phyloP scores from a whole-genome alignment of 2,797 vertebrate species.

The Megalops cyprinoides region DNA sequence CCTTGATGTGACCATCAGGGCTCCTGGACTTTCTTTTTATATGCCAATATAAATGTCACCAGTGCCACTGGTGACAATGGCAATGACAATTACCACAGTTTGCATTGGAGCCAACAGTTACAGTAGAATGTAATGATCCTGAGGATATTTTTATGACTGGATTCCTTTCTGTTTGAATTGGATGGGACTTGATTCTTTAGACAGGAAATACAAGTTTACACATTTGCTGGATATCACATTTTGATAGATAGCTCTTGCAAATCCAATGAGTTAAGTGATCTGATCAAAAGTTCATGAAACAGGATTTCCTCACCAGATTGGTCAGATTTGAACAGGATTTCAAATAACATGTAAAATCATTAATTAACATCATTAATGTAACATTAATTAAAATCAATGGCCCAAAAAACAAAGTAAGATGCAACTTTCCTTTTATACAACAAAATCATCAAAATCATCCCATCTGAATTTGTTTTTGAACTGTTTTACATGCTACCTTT shows the following conservation, averaged over 20 bases:
- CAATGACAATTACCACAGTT: background rate
- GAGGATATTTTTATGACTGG: background rate
- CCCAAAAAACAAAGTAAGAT: background rate
- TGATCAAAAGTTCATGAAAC: background rate
- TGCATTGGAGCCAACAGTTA: background rate
- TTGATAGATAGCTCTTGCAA: background rate
- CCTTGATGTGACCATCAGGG: background rate
- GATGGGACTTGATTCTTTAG: background rate
- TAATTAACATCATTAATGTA: conserved; percentile 15
- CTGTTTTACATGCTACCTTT: background rate
- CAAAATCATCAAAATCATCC: conserved; percentile 12
- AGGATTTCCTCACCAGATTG: conserved; percentile 2
- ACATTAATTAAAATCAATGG: background rate
- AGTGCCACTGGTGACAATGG: background rate
- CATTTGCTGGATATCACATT: too few relatives aligned
- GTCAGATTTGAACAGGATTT: background rate
- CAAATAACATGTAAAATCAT: background rate
- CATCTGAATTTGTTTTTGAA: background rate
- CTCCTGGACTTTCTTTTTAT: background rate
- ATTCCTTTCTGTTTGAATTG: background rate
- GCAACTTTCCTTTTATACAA: background rate
- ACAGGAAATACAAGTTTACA: background rate
- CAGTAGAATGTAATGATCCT: background rate
- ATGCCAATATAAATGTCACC: background rate
- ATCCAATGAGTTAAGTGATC: background rate